A percentile compares a stretch with the other conserved stretches of the same genome.
These are phyloP conservation scores for Chionoecetes opilio DNA, from an alignment of 1,140 invertebrate genomes.

Conservation along the genomic window DNA sequence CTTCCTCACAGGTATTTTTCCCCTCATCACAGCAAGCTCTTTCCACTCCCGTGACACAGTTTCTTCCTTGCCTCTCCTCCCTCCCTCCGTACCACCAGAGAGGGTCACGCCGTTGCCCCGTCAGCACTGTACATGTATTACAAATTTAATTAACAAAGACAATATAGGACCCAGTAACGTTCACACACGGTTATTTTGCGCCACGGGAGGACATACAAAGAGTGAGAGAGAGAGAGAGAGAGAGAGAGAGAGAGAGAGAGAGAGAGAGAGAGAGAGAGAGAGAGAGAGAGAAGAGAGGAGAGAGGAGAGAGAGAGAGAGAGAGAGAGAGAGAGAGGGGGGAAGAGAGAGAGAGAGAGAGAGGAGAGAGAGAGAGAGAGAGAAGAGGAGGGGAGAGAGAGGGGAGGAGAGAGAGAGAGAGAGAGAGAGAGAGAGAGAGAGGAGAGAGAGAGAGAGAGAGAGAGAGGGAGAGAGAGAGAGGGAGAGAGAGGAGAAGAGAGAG, in stretches of 20 bases:
- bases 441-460: slow-evolving; percentile 58
- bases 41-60: too few relatives aligned
- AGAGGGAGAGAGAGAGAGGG: slow-evolving; percentile 22
- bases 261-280: slow-evolving; percentile 47
- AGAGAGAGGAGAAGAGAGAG: neutral
- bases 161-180: too few relatives aligned
- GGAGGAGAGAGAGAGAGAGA: neutral
- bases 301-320: neutral
- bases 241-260: slow-evolving; percentile 58
- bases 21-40: too few relatives aligned
- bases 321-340: neutral
- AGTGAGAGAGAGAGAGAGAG: neutral
- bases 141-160: too few relatives aligned
- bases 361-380: neutral
- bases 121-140: too few relatives aligned
- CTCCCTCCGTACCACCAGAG: too few relatives aligned
- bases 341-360: neutral
- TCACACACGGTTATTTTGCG: neutral
- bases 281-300: neutral
- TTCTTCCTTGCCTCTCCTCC: too few relatives aligned
- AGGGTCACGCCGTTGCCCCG: too few relatives aligned
- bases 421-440: slow-evolving; percentile 31
- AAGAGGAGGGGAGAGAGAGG: neutral
- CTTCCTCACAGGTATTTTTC: too few relatives aligned
- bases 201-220: neutral